phyloP scores from a whole-genome alignment of 2,888 invertebrate species.

The Liopterus haemorrhoidalis region DNA sequence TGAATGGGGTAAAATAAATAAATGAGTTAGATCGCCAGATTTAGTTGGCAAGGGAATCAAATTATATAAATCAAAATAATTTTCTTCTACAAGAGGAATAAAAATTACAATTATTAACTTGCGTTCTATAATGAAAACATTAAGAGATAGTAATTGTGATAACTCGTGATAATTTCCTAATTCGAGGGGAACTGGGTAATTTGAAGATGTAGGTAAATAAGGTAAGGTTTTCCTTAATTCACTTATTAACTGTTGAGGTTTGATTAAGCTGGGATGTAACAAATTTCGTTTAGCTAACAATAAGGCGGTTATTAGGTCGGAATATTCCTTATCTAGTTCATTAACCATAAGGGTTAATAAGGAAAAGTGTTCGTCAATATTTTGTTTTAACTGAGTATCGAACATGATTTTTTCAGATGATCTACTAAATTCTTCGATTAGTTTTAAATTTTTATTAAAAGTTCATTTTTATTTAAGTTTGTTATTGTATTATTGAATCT shows the following conservation, averaged over 20 bases:
- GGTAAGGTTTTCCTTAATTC: no score
- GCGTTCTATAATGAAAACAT: slow-evolving; percentile 21
- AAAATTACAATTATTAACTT: slow-evolving; percentile 26
- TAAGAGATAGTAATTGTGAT: slow-evolving; percentile 17
- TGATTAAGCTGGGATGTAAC: slow-evolving; percentile 26
- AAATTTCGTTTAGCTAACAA: slow-evolving; percentile 24
- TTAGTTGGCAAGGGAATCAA: slow-evolving; percentile 25
- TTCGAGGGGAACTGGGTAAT: slow-evolving; percentile 24
- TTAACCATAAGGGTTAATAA: slow-evolving; percentile 22
- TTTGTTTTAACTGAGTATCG: slow-evolving; percentile 24
- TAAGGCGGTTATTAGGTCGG: slow-evolving; percentile 19
- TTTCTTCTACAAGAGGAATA: slow-evolving; percentile 24
- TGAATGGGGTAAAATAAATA: slow-evolving; percentile 29
- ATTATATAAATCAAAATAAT: slow-evolving; percentile 26
- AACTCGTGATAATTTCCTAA: slow-evolving; percentile 21
- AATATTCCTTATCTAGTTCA: no score
- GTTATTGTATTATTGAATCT: slow-evolving; percentile 26
- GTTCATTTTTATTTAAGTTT: slow-evolving; percentile 20
- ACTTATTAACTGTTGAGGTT: no score
- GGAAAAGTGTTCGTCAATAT: slow-evolving; percentile 25
- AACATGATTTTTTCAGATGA: slow-evolving; percentile 20
- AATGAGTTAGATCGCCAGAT: slow-evolving; percentile 25
- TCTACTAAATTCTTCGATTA: no score
- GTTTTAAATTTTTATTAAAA: slow-evolving; percentile 22
- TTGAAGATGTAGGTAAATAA: no score